These are phyloP conservation scores for Cheilosia scutellata DNA, from an alignment of 2,888 invertebrate species.

Conservation along the genomic window DNA sequence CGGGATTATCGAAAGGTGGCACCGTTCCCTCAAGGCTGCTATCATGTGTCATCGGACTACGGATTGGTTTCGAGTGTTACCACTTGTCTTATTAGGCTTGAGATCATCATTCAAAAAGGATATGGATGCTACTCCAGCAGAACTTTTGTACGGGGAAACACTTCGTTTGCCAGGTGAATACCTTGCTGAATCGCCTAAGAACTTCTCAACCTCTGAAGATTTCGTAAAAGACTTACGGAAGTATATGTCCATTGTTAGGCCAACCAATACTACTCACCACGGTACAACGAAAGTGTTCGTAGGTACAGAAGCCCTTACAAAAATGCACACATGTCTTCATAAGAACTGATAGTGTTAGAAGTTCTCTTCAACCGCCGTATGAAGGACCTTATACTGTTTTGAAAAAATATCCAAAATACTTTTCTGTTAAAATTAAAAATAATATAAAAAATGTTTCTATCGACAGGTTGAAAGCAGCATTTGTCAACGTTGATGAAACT, in stretches of 20 bases:
- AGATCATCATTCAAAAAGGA: constrained; percentile 78
- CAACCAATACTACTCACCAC: background rate
- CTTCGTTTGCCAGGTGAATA: constrained; percentile 76
- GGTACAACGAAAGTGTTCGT: background rate
- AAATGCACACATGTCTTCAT: background rate
- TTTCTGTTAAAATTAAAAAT: constrained; percentile 23
- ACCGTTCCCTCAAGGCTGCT: constrained; percentile 81
- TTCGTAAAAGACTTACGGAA: background rate
- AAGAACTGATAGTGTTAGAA: background rate
- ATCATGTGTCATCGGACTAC: constrained; percentile 76
- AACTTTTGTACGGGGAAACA: constrained; percentile 78
- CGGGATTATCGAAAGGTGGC: constrained; percentile 77
- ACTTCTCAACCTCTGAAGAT: background rate
- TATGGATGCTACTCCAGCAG: constrained; percentile 77
- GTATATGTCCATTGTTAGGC: background rate
- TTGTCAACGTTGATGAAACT: constrained; percentile 2
- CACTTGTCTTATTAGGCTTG: constrained; percentile 80
- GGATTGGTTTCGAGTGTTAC: constrained; percentile 75
- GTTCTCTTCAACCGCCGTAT: no score
- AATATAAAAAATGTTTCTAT: constrained; percentile 29
- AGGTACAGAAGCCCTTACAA: background rate
- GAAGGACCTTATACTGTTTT: no score
- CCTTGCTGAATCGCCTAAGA: background rate
- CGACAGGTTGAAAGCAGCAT: constrained; percentile 46
- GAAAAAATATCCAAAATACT: background rate